Percentiles rank a stretch among this genome's conserved stretches.
These are phyloP conservation scores for Microctenopoma stevenorrisi DNA, from an alignment of 2,797 vertebrate species.

Conservation along the genomic window DNA sequence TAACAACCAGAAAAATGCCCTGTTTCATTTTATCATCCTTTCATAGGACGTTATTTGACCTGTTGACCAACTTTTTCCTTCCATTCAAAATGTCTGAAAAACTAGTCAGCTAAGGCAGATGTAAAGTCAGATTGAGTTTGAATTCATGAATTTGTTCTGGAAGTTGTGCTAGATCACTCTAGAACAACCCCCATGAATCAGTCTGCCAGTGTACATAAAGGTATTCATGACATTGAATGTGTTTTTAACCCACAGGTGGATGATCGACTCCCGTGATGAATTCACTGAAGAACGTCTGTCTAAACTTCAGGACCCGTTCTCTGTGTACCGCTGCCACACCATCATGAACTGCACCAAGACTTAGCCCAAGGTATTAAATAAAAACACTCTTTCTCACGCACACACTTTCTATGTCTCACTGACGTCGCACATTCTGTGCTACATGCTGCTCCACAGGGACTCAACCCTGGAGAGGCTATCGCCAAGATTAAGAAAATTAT, in stretches of 20 bases:
- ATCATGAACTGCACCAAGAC: slow-evolving; percentile 96
- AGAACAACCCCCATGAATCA: no score
- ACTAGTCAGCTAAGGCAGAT: no score
- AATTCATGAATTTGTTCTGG: no score
- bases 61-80: background rate
- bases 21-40: background rate
- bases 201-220: background rate
- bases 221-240: slow-evolving; percentile 1
- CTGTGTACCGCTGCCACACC: slow-evolving; percentile 95
- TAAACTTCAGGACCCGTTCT: slow-evolving; percentile 94
- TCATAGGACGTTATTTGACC: background rate
- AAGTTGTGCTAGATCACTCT: no score
- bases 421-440: slow-evolving; percentile 25
- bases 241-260: slow-evolving; percentile 86
- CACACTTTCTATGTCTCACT: background rate
- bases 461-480: slow-evolving; percentile 95
- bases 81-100: background rate
- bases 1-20: no score
- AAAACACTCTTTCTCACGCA: background rate
- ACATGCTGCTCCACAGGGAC: slow-evolving; percentile 79
- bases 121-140: no score
- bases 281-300: slow-evolving; percentile 92
- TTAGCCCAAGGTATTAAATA: slow-evolving; percentile 89
- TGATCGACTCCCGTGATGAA: slow-evolving; percentile 94
- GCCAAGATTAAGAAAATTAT: slow-evolving; percentile 99